These are phyloP conservation scores for Porphyrio hochstetteri DNA, from an alignment of 2,113 vertebrate genomes.

Conservation along the genomic window DNA sequence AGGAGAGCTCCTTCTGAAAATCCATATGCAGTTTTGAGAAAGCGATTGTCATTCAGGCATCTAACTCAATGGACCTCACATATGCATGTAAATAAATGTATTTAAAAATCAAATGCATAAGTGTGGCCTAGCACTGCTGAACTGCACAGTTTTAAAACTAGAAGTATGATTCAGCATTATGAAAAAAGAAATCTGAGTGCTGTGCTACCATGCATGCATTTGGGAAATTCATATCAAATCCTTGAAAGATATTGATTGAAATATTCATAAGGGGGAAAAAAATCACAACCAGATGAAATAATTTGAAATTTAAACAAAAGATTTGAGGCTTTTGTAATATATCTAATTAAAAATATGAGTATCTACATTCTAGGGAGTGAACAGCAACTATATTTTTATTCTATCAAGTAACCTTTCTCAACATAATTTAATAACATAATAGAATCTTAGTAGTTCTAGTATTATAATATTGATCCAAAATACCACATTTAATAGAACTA, in stretches of 20 bases:
- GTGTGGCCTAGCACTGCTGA: neutral
- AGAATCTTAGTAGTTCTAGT: neutral
- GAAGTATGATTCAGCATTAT: neutral
- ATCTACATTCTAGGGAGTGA: neutral
- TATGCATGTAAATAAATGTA: neutral
- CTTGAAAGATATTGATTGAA: neutral
- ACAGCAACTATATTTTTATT: neutral
- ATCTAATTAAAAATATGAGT: neutral
- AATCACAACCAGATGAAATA: neutral
- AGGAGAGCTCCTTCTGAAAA: neutral
- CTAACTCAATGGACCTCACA: neutral
- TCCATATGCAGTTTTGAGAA: neutral
- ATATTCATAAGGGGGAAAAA: neutral
- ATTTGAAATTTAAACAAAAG: neutral
- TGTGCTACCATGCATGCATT: neutral
- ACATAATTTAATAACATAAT: neutral
- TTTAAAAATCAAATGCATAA: neutral
- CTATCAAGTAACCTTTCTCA: neutral
- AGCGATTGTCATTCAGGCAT: neutral
- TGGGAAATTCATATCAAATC: neutral
- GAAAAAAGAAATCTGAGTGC: neutral
- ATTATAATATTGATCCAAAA: neutral
- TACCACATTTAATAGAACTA: neutral
- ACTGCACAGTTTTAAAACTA: neutral
- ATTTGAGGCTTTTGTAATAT: neutral